A percentile compares a stretch with the other conserved stretches of the same genome.
Conservation (phyloP, 2,113 vertebrate species). For the Argyrosomus japonicus region DNA sequence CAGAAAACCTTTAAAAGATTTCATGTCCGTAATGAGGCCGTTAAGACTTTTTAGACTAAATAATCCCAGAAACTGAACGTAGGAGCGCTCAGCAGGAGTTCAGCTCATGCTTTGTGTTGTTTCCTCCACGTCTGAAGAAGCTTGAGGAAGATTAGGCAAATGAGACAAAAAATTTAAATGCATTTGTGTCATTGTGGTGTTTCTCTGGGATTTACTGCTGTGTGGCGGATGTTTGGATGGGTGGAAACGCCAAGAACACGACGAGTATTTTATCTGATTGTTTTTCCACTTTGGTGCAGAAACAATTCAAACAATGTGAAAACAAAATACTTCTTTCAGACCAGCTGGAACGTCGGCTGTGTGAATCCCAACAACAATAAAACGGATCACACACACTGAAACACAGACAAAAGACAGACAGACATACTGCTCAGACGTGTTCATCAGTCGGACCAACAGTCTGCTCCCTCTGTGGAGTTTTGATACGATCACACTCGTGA, state of each 20-base stretch:
- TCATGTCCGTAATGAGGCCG: not conserved
- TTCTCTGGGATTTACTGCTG: not conserved
- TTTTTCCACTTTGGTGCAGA: not conserved
- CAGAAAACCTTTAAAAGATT: not conserved
- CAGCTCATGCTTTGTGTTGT: not conserved
- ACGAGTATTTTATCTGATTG: not conserved
- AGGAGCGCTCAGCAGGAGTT: no score
- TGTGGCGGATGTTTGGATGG: not conserved
- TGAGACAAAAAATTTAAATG: not conserved
- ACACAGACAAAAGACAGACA: no score
- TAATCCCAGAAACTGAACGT: not conserved
- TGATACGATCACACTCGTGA: no score
- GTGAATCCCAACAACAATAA: not conserved
- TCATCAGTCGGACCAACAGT: no score
- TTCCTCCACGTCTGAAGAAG: not conserved
- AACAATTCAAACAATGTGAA: not conserved
- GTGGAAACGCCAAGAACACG: not conserved
- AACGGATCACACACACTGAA: no score
- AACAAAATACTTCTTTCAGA: not conserved
- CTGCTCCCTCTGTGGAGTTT: no score
- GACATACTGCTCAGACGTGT: no score
- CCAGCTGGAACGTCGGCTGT: not conserved
- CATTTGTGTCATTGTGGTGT: not conserved
- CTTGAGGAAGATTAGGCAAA: conserved; percentile 24
- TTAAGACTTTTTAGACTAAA: not conserved